A percentile compares a stretch with the other conserved stretches of the same genome.
Conservation (phyloP, 2,113 vertebrate genomes). For the Dromiciops gliroides region DNA sequence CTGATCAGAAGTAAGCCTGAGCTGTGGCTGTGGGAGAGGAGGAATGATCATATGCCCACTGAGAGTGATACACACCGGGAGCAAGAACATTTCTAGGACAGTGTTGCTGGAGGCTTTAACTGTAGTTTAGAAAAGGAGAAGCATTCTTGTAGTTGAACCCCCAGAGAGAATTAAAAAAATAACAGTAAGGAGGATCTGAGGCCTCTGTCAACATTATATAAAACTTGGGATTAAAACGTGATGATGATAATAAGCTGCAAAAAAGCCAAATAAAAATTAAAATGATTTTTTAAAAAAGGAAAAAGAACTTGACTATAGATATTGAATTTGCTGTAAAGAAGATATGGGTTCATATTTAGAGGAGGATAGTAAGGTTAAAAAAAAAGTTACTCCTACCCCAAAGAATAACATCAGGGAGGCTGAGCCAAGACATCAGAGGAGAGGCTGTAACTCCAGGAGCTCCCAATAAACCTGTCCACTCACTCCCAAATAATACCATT, state of each 20-base stretch:
- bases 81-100: not conserved
- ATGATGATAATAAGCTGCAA: not conserved
- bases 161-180: not conserved
- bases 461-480: too few relatives aligned
- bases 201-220: not conserved
- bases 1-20: not conserved
- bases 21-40: not conserved
- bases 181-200: not conserved
- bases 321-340: too few relatives aligned
- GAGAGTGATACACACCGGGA: not conserved
- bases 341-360: too few relatives aligned
- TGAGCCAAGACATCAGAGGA: too few relatives aligned
- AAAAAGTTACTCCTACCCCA: too few relatives aligned
- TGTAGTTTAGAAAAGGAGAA: not conserved
- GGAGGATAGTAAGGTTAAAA: too few relatives aligned
- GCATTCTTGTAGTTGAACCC: not conserved
- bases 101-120: not conserved
- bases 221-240: not conserved
- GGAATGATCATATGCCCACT: not conserved
- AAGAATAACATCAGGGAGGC: too few relatives aligned
- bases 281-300: too few relatives aligned
- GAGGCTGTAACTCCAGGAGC: too few relatives aligned
- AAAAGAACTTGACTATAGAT: too few relatives aligned
- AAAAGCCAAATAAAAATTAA: not conserved
- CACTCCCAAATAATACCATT: too few relatives aligned